A percentile compares a stretch with the other conserved stretches of the same genome.
phyloP scores from a whole-genome alignment of 23 tunicate species.

The Oikopleura dioica region DNA sequence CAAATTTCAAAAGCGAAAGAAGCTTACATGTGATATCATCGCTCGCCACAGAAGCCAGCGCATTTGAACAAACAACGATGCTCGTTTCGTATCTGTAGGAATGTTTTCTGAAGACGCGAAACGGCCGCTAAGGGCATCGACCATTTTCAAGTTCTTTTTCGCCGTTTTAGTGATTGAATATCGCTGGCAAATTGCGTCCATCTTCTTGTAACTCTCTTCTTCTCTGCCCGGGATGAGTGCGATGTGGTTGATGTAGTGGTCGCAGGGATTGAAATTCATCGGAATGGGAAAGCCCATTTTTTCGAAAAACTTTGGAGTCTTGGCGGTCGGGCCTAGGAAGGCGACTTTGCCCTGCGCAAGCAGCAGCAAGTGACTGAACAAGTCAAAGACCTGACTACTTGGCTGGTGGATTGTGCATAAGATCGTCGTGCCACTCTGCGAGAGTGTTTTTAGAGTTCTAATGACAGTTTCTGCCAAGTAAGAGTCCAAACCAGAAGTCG shows the following conservation, averaged over 20 bases:
- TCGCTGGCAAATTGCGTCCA: background rate
- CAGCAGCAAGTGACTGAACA: background rate
- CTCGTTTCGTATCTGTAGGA: background rate
- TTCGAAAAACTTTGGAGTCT: background rate
- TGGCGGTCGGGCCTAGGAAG: background rate
- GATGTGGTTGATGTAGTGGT: constrained; percentile 10
- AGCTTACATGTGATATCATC: background rate
- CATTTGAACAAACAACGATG: background rate
- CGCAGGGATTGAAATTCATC: constrained; percentile 7
- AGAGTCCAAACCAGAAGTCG: background rate
- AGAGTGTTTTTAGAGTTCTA: background rate
- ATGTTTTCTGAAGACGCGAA: background rate
- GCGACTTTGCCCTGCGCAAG: constrained; percentile 4
- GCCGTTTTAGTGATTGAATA: background rate
- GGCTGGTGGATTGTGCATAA: constrained; percentile 52
- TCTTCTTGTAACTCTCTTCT: background rate
- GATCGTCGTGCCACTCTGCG: constrained; percentile 18
- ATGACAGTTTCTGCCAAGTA: constrained; percentile 5
- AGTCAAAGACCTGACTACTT: constrained; percentile 12
- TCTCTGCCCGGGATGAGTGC: constrained; percentile 7
- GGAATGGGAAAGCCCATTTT: background rate
- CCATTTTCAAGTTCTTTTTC: background rate
- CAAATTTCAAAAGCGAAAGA: too few species aligned
- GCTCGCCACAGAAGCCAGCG: constrained; percentile 12
- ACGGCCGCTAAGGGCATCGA: background rate